phyloP scores from a whole-genome alignment of 1,140 invertebrate species.

The Arion vulgaris region DNA sequence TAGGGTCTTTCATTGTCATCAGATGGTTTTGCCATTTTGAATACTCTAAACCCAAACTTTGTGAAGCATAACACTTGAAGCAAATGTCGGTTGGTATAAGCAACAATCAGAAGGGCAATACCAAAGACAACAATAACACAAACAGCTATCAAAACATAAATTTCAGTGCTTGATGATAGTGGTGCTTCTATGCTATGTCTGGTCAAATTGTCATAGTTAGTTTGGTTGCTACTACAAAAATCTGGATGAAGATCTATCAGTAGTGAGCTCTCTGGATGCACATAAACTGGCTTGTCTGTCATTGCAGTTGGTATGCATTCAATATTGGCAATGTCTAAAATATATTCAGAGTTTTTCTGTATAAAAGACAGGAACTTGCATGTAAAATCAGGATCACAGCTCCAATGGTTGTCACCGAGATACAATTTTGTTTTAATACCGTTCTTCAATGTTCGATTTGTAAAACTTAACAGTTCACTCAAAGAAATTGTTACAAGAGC shows the following conservation, averaged over 20 bases:
- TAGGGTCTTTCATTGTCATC: slow-evolving; percentile 47
- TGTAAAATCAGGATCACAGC: slow-evolving; percentile 48
- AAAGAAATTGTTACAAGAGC: slow-evolving; percentile 39
- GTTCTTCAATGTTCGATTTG: neutral
- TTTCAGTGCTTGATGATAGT: neutral
- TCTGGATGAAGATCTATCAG: slow-evolving; percentile 21
- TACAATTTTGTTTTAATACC: slow-evolving; percentile 9
- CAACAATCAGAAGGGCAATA: slow-evolving; percentile 28
- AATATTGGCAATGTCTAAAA: slow-evolving; percentile 40
- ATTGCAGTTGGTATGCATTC: slow-evolving; percentile 29
- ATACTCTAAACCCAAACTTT: slow-evolving; percentile 49
- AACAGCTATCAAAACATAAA: slow-evolving; percentile 39
- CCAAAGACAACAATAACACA: slow-evolving; percentile 35
- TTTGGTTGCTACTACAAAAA: slow-evolving; percentile 39
- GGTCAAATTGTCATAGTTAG: slow-evolving; percentile 26
- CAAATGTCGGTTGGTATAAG: slow-evolving; percentile 49
- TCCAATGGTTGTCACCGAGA: slow-evolving; percentile 54
- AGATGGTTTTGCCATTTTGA: slow-evolving; percentile 34
- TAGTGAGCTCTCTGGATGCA: neutral
- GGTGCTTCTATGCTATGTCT: neutral
- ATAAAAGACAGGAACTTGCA: slow-evolving; percentile 41
- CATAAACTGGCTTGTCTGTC: too few relatives aligned
- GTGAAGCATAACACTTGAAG: slow-evolving; percentile 55
- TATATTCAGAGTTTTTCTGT: slow-evolving; percentile 33
- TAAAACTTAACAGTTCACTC: slow-evolving; percentile 13